These are phyloP conservation scores for Halcyon senegalensis DNA, from an alignment of 2,113 vertebrate genomes.

Conservation along the genomic window DNA sequence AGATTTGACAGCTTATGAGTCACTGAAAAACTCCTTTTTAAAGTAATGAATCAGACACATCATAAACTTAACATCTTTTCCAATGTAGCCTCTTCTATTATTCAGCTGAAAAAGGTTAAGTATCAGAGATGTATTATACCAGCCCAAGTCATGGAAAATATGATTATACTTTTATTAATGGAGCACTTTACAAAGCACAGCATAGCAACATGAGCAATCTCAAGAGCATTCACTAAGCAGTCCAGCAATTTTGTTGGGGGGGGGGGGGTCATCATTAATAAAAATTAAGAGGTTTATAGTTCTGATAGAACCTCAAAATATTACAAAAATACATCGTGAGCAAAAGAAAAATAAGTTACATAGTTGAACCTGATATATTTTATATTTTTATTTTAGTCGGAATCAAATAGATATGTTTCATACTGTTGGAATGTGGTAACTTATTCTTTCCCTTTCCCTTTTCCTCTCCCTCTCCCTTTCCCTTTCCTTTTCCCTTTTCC, in stretches of 20 bases:
- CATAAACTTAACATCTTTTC: not conserved
- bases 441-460: not conserved
- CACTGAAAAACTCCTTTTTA: not conserved
- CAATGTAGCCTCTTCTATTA: not conserved
- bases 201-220: not conserved
- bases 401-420: not conserved
- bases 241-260: not conserved
- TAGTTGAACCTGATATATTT: not conserved
- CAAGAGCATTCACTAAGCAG: not conserved
- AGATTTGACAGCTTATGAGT: not conserved
- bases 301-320: not conserved
- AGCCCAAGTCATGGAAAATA: not conserved
- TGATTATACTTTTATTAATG: not conserved
- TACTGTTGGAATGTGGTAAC: not conserved
- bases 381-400: not conserved
- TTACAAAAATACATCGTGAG: not conserved
- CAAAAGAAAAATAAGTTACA: not conserved
- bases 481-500: rapidly evolving
- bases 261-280: not conserved
- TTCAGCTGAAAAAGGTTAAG: not conserved
- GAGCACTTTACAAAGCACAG: not conserved
- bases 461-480: no score
- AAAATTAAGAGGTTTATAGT: not conserved
- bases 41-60: not conserved
- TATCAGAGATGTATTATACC: not conserved